A percentile compares a stretch with the other conserved stretches of the same genome.
Conservation (phyloP, 1,140 invertebrate species). For the Bombus soroeensis region DNA sequence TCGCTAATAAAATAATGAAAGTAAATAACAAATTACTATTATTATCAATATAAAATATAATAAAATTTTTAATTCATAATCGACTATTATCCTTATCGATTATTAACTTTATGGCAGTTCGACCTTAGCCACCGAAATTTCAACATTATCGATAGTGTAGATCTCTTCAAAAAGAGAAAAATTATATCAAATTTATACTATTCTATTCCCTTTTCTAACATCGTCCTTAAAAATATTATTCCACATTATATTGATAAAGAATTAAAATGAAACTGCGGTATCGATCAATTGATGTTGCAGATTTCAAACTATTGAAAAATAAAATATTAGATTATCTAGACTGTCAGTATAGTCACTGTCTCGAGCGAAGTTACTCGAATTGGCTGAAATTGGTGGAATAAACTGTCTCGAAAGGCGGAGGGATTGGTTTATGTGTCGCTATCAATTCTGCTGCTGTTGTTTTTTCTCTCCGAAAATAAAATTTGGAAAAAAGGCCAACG, state of each 20-base stretch:
- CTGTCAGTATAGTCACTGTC: slow-evolving; percentile 1
- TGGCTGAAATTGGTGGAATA: slow-evolving; percentile 11
- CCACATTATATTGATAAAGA: not conserved
- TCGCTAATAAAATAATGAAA: too few species aligned
- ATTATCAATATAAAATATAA: too few species aligned
- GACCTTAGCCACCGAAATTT: too few species aligned
- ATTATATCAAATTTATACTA: not conserved
- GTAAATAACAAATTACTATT: too few species aligned
- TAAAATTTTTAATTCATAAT: too few species aligned
- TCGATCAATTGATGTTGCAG: not conserved
- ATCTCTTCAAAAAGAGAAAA: not conserved
- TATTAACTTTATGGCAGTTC: too few species aligned
- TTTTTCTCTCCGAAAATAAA: slow-evolving; percentile 11
- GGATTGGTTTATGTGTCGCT: not conserved
- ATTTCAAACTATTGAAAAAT: slow-evolving; percentile 9
- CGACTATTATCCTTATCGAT: too few species aligned
- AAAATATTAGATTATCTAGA: slow-evolving; percentile 11
- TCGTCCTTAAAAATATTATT: too few species aligned
- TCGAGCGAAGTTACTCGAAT: slow-evolving; percentile 11
- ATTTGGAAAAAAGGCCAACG: not conserved
- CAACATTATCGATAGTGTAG: not conserved
- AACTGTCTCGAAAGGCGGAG: not conserved
- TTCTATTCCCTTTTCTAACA: not conserved
- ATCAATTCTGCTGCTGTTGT: not conserved
- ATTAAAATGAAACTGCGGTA: not conserved